phyloP scores from a whole-genome alignment of 2,888 invertebrate species.

The Epinotia demarniana region DNA sequence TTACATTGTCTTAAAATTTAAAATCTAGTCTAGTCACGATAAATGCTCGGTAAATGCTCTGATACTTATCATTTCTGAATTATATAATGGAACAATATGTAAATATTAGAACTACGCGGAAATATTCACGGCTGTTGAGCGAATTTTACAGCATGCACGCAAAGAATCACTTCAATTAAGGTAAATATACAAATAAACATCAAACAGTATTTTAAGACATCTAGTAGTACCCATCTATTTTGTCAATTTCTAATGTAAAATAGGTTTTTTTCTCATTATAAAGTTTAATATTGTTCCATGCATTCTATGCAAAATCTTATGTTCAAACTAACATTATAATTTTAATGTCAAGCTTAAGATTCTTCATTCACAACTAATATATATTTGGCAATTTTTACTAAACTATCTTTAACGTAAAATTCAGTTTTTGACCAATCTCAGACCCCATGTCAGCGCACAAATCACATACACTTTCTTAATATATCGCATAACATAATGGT shows the following conservation, averaged over 20 bases:
- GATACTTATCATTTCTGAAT: slow-evolving; percentile 26
- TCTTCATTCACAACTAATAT: slow-evolving; percentile 19
- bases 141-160: neutral
- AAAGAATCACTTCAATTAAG: neutral
- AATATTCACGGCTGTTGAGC: neutral
- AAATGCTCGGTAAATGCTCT: slow-evolving; percentile 59
- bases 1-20: slow-evolving; percentile 42
- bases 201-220: neutral
- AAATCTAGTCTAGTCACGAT: slow-evolving; percentile 46
- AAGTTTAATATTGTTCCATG: slow-evolving; percentile 20
- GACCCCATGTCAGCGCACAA: neutral
- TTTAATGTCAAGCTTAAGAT: slow-evolving; percentile 34
- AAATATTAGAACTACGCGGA: neutral
- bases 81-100: slow-evolving; percentile 23
- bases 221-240: neutral
- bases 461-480: neutral
- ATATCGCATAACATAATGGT: neutral
- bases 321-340: slow-evolving; percentile 39
- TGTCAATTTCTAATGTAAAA: neutral
- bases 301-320: slow-evolving; percentile 28
- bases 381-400: slow-evolving; percentile 29
- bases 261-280: neutral
- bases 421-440: slow-evolving; percentile 11
- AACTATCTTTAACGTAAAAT: slow-evolving; percentile 2
- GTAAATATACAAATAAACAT: neutral